Base-by-base conservation (phyloP, 1,140 invertebrate species). In the Catajapyx aquilonaris region DNA sequence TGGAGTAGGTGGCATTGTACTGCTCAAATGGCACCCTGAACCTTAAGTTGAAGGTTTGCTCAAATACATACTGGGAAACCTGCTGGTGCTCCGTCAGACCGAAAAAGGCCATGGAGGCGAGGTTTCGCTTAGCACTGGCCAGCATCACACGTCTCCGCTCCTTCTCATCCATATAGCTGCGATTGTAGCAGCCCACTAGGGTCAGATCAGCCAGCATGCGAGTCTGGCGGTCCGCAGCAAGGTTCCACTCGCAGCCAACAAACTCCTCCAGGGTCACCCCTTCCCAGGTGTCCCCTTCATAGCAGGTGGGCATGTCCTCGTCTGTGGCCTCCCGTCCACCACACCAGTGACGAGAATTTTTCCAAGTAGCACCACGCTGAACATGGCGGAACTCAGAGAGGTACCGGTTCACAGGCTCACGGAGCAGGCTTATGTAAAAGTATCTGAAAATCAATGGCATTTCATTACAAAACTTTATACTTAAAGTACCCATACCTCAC, bases 321-420 rank as follows among this genome's bases (percentile, higher is more conserved):
- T 71, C 62, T 32, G 70, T 77, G 15, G 86, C 81, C 20, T 71
- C 66, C 28, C 76, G 62, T 2, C 90, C 90, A 45, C 76, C 71
- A 55, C 88, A 94, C 66, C 74, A 78, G 55, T 93, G 85, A 9
- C 80, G 62, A 16, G 86, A 77, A 31, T 54, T 61, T 42, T 65
- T 66, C 94, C 94, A 99, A n/a, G 91, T 97, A 33, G 91, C 93
- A 21, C 94, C 94, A 20, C 93, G 69, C 52, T 88, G 79, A 21
- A 97, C 93, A 60, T 98, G 94, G 32, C 76, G 69, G 57, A 84
- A 95, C 59, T 96, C 90, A 41, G 84, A 90, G 43, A 95, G 59
- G 60, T 87, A 96, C 45, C 90, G 70, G 50, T 60, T 53, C 19
- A 95, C 72, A 9, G 94, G 94, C 51, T 97, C 81, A 41, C 93